A percentile compares a stretch with the other conserved stretches of the same genome.
Conservation (phyloP, 2,113 vertebrate species). For the Nesoenas mayeri region DNA sequence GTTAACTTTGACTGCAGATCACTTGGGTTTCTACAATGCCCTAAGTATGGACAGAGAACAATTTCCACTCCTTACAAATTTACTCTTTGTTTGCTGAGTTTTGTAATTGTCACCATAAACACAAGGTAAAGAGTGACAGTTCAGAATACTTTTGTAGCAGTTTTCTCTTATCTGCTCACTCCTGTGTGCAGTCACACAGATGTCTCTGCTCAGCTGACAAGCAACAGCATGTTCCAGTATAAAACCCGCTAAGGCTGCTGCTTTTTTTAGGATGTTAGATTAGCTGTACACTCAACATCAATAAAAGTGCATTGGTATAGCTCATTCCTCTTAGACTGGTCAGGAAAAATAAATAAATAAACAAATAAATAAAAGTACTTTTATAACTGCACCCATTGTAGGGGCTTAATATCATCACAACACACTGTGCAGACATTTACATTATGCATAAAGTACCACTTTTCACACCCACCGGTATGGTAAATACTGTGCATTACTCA, state of each 20-base stretch:
- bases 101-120: background rate
- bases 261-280: background rate
- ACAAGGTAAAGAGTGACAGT: background rate
- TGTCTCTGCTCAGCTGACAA: background rate
- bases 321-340: background rate
- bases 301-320: background rate
- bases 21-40: background rate
- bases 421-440: background rate
- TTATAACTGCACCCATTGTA: background rate
- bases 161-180: background rate
- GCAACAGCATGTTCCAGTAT: background rate
- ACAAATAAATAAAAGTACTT: background rate
- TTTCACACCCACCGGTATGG: background rate
- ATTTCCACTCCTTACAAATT: background rate
- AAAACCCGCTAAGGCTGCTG: background rate
- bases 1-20: background rate
- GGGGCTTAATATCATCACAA: background rate
- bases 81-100: background rate
- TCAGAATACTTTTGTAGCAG: background rate
- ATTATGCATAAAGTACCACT: background rate
- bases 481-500: conserved; percentile 20
- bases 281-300: background rate
- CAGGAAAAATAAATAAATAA: background rate
- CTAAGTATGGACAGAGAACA: background rate
- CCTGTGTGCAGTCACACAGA: background rate